Base-by-base conservation (phyloP, 2,888 invertebrate genomes). In the Dryocosmus kuriphilus region DNA sequence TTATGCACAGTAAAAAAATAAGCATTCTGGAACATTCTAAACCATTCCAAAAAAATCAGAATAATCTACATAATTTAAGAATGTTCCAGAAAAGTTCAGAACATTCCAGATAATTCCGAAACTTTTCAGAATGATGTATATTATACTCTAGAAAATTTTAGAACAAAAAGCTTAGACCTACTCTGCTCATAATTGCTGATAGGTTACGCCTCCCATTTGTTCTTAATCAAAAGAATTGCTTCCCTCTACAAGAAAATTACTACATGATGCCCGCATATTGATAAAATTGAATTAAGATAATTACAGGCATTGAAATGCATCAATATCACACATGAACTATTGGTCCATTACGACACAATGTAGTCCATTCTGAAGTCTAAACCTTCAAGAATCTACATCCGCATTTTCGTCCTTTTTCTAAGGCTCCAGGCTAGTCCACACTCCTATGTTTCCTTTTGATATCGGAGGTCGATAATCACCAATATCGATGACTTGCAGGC, bases 351-450 rank as follows among this genome's bases (percentile, higher is more conserved):
- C 46, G 2, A 51, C 51, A 51, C 14, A 4, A n/a, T 51, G 51
- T 8, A 51, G 51, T 51, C 51, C 19, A 51, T 0, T 51, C n/a
- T n/a, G n/a, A 51, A 51, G n/a, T 8, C 8, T 51, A n/a, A 8
- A 51, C 51, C 51, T 51, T 51, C n/a, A n/a, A 51, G n/a, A 51
- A 51, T 51, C n/a, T 51, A 51, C n/a, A 51, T 51, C 51, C 51
- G 51, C n/a, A 8, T 51, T 51, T 51, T 51, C n/a, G 8, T 51
- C n/a, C n/a, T 51, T 51, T n/a, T 51, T 51, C 2, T 8, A 51
- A n/a, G 19, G 51, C 51, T 46, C 19, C 46, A 46, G 46, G 2
- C 46, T n/a, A 9, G 35, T 46, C 14, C 46, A 9, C 14, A 46
- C 14, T 46, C 9, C 11, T 57, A 24, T 57, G 11, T n/a, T 57